Base-by-base conservation (phyloP, 2,888 invertebrate species). In the Heterodera filipjevi region DNA sequence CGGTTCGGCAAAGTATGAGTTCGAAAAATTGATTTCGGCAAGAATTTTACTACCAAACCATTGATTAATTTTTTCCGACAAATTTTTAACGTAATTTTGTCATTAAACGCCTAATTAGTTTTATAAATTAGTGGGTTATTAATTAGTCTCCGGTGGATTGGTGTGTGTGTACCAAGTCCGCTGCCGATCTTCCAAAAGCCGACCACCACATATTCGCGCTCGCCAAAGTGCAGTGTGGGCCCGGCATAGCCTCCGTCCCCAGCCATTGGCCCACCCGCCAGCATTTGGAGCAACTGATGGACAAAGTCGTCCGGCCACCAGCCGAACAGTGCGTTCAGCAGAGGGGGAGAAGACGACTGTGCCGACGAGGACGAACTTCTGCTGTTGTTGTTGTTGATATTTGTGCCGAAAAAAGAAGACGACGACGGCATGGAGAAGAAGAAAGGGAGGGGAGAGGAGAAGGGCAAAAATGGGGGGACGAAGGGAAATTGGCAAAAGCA, bases 161-260 rank as follows among this genome's bases (percentile, higher is more conserved):
- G 22, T 14, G n/a, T 33, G 44, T 10, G 30, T 14, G 44, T 71
- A 77, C 79, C 79, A 10, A 79, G 39, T 35, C 68, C 71, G 39
- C 71, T 79, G 30, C 79, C 79, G 8, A 79, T 74, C 32, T 79
- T 79, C 88, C 88, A 88, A 77, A 85, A 88, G 14, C 81, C 71
- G 80, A 88, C 86, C 30, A 88, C 82, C 77, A 88, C 85, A 66
- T 81, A 84, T 79, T 87, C 88, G 35, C 85, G 82, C 27, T 88
- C 86, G 6, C 85, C 81, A 78, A 87, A 88, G 75, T 88, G 87
- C 16, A 88, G 78, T 30, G 72, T 68, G 44, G 75, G 68, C 14
- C 46, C 68, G 44, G 46, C 66, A 27, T 78, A 77, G 10, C 76
- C 76, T 27, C 27, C 59, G 22, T 30, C 72, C 44, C 30, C 64